Percentiles rank a stretch among this genome's conserved stretches.
Conservation (phyloP, 2,797 vertebrate genomes). For the Microhierax caerulescens region DNA sequence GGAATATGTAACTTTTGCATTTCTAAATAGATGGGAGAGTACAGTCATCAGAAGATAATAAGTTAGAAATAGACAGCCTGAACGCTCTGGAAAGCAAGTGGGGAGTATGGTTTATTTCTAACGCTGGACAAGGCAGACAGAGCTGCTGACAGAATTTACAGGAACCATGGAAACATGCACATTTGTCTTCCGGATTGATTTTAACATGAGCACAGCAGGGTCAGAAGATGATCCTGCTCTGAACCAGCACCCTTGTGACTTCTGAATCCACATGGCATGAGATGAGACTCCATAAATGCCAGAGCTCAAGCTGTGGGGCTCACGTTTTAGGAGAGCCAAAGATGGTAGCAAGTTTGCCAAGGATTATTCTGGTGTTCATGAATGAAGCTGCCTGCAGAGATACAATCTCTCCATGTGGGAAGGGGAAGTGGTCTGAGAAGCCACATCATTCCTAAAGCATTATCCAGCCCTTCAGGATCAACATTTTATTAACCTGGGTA, state of each 20-base stretch:
- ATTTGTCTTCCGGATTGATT: conserved; percentile 26
- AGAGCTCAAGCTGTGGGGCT: not conserved
- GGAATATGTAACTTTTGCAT: not conserved
- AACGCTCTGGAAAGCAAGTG: conserved; percentile 13
- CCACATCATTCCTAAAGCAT: not conserved
- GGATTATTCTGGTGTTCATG: not conserved
- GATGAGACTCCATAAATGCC: not conserved
- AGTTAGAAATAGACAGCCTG: not conserved
- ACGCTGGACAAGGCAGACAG: not conserved
- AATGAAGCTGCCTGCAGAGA: not conserved
- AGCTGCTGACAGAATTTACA: conserved; percentile 34
- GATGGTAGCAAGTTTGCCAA: not conserved
- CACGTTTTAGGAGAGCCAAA: not conserved
- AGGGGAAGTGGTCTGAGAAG: not conserved
- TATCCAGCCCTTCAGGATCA: not conserved
- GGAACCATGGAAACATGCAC: not conserved
- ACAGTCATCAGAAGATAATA: not conserved
- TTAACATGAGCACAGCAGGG: not conserved
- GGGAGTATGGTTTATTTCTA: conserved; percentile 44
- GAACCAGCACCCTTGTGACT: not conserved
- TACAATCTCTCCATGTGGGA: not conserved
- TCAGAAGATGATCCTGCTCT: conserved; percentile 19
- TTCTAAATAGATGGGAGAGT: not conserved
- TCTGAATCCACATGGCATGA: not conserved
- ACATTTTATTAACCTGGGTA: not conserved